Base-by-base conservation (phyloP, 2,888 invertebrate species). In the Plebejus melissa region DNA sequence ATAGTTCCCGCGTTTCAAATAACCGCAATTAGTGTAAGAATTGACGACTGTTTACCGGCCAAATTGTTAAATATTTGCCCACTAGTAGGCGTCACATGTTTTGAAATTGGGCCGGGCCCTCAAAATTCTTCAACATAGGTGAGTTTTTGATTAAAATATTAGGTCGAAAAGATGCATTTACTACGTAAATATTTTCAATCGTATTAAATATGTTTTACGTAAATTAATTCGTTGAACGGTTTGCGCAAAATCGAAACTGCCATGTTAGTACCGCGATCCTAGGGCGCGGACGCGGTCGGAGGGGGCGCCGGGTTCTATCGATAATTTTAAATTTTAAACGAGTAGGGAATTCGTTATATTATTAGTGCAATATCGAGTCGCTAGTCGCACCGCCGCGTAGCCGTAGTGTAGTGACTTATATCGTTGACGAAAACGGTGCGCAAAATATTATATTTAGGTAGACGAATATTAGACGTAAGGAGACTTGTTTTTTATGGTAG, bases 371-470 rank as follows among this genome's bases (percentile, higher is more conserved):
- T 72, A 72, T 32, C 32, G 72, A 72, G 28, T 72, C 72, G 72
- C 72, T 28, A 46, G 72, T 41, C 72, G 72, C 72, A 72, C 72
- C 72, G 72, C 72, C 72, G 50, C 72, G 72, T 72, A 72, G 72
- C 46, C 72, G 7, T 72, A 72, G 72, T 72, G 72, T 72, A 72
- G 72, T 72, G 72, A 72, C 28, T 54, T 72, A 72, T 72, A 72
- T 72, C 50, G 72, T 72, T 72, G 72, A 72, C 72, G 50, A 72
- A 72, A 65, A 54, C 46, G 72, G 72, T 72, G 72, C 72, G 72
- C 72, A 72, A 72, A 72, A 71, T 71, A 71, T 71, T 72, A 71
- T 70, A 41, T 32, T 72, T 72, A 72, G 54, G 72, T 72, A 72
- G 72, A 50, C 72, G 22, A 72, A 72, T 72, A 28, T 72, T 72